phyloP scores from a whole-genome alignment of 2,113 vertebrate genomes.

The Trematocara zebra region DNA sequence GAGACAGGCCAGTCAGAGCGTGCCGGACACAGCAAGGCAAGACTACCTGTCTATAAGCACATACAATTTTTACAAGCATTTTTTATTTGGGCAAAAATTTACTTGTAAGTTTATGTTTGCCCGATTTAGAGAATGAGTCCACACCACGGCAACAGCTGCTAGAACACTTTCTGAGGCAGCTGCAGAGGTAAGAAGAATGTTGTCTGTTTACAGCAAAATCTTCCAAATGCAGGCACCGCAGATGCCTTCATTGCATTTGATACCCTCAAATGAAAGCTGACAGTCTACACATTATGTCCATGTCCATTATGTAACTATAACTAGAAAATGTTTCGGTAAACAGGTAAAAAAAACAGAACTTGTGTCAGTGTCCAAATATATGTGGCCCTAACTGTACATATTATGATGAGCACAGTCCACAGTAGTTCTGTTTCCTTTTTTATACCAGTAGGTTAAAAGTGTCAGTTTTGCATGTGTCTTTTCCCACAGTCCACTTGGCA shows the following conservation, averaged over 20 bases:
- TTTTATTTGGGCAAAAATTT: background rate
- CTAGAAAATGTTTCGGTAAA: background rate
- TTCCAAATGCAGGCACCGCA: background rate
- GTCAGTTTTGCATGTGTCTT: background rate
- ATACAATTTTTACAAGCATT: background rate
- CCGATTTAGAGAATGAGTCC: conserved; percentile 83
- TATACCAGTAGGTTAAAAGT: background rate
- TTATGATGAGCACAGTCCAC: background rate
- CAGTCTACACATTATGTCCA: background rate
- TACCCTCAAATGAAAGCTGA: background rate
- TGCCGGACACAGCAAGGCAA: conserved; percentile 91
- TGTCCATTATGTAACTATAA: background rate
- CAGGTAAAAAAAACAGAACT: background rate
- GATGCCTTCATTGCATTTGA: background rate
- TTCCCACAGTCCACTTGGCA: background rate
- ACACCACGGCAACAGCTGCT: conserved; percentile 92
- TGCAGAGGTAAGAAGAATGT: conserved; percentile 80
- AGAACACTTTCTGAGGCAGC: conserved; percentile 91
- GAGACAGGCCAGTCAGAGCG: conserved; percentile 85
- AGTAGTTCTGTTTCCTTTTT: background rate
- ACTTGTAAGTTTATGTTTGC: background rate
- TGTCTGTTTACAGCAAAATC: background rate
- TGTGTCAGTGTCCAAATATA: background rate
- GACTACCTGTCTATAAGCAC: background rate
- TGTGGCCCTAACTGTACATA: background rate